A percentile compares a stretch with the other conserved stretches of the same genome.
Evolutionary conservation across 2,888 invertebrate genomes (phyloP).

Genomic region (Lasioglossum calceatum): DNA sequence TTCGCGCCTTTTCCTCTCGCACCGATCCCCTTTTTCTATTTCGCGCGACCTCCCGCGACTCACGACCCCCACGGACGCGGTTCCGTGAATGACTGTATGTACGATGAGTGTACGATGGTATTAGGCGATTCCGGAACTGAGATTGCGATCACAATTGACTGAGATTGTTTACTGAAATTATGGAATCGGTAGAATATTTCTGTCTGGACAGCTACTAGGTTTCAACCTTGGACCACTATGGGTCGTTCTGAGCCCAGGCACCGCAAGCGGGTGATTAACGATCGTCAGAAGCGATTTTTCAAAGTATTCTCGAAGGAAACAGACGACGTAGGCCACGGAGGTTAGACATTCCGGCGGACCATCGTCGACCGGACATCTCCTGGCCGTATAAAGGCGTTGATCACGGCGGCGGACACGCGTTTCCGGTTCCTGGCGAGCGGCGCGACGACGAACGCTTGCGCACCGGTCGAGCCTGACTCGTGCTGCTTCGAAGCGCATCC

Average conservation of each 20-base stretch:
- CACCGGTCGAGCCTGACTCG: conserved; percentile 31
- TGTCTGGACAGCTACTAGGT: too few relatives aligned
- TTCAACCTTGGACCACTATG: background rate
- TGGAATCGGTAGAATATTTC: background rate
- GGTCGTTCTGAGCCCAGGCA: background rate
- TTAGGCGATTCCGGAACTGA: background rate
- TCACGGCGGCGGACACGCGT: conserved; percentile 66
- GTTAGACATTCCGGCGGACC: conserved; percentile 12
- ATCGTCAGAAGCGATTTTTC: background rate
- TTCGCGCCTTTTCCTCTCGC: conserved; percentile 62
- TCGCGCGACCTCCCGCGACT: background rate
- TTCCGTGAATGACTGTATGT: conserved; percentile 1
- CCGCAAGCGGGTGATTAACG: background rate
- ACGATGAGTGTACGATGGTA: too few relatives aligned
- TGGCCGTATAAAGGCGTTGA: conserved; percentile 64
- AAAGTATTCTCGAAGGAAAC: background rate
- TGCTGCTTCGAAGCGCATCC: conserved; percentile 53
- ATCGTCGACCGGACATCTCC: conserved; percentile 66
- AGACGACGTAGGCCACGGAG: background rate
- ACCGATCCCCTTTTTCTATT: background rate
- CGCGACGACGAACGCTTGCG: conserved; percentile 17
- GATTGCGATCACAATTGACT: background rate
- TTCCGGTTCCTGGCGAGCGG: conserved; percentile 69
- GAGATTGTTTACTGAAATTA: background rate
- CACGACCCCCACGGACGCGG: background rate